Base-by-base conservation (phyloP, 2,797 vertebrate species). In the Tauraco hartlaubi region DNA sequence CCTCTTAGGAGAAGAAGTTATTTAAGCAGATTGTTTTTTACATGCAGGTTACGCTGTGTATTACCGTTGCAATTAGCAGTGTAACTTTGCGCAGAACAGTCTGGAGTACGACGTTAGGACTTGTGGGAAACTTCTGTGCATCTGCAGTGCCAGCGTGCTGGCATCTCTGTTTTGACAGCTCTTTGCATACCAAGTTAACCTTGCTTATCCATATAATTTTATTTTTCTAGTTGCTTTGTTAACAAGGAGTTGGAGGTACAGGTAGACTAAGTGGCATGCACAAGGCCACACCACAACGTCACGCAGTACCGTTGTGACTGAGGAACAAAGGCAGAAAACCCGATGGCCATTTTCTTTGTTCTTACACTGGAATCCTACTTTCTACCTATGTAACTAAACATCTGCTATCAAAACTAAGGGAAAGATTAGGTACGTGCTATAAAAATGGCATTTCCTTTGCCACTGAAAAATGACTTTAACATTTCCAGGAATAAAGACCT, bases 361-460 rank as follows among this genome's bases (percentile, higher is more conserved):
- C 63, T 68, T 33, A 43, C 28, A 14, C 48, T 41, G 72, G 63
- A 95, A 74, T 88, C 49, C 17, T 5, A 14, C 67, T 91, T 94
- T 90, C 72, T 82, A 88, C 74, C 84, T 91, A 39, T 56, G 11
- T 76, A 85, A 74, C 83, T 71, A 72, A 90, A 90, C 80, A 89
- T 96, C 90, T 92, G 90, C 86, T 95, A 89, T 95, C 93, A 94
- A 90, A 96, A 92, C 85, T 72, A 68, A 74, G 77, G 75, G 64
- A 68, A 85, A 79, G 81, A 96, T 92, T 92, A 94, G 93, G 83
- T 94, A 79, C 75, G 92, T 93, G 93, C 81, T 95, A 67, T 85
- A 95, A 95, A 95, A 96, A 93, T 93, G 94, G 92, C 92, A 96
- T 95, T 96, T 96, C 94, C 92, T 95, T 95, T 97, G 95, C 95